Conservation (phyloP, 2,888 invertebrate genomes). For the Elaeidobius kamerunicus region DNA sequence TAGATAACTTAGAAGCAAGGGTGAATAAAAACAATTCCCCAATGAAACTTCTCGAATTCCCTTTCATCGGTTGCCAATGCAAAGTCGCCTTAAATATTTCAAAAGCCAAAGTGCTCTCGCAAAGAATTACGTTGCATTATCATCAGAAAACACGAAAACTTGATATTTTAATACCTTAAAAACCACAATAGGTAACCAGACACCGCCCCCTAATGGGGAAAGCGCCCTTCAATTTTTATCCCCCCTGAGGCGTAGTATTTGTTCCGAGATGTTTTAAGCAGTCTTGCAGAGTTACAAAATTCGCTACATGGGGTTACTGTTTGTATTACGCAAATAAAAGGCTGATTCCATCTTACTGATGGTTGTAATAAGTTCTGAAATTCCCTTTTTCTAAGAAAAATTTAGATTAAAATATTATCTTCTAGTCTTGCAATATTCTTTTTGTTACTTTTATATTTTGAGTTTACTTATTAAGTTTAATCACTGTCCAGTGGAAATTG, state of each 20-base stretch:
- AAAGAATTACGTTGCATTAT: slow-evolving; percentile 4
- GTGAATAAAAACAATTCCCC: background rate
- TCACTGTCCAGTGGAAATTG: too few species aligned
- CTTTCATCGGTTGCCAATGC: background rate
- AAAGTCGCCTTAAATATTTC: background rate
- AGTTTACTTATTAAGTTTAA: too few species aligned
- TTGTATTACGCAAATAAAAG: too few species aligned
- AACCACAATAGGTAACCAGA: slow-evolving; percentile 17
- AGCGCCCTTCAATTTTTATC: slow-evolving; percentile 3
- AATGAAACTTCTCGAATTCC: background rate
- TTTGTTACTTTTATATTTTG: too few species aligned
- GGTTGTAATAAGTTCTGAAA: too few species aligned
- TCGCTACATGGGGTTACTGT: background rate
- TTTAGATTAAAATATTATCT: too few species aligned
- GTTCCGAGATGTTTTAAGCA: slow-evolving; percentile 10
- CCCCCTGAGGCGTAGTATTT: slow-evolving; percentile 7
- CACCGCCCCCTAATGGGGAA: slow-evolving; percentile 5
- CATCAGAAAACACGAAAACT: slow-evolving; percentile 15
- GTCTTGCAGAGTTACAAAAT: slow-evolving; percentile 5
- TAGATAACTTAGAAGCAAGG: too few species aligned
- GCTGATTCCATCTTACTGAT: too few species aligned
- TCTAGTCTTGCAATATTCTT: too few species aligned
- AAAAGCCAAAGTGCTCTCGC: slow-evolving; percentile 1
- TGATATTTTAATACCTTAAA: slow-evolving; percentile 27
- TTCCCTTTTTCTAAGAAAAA: too few species aligned